phyloP scores from a whole-genome alignment of 2,888 invertebrate genomes.

The Andrena flavipes region DNA sequence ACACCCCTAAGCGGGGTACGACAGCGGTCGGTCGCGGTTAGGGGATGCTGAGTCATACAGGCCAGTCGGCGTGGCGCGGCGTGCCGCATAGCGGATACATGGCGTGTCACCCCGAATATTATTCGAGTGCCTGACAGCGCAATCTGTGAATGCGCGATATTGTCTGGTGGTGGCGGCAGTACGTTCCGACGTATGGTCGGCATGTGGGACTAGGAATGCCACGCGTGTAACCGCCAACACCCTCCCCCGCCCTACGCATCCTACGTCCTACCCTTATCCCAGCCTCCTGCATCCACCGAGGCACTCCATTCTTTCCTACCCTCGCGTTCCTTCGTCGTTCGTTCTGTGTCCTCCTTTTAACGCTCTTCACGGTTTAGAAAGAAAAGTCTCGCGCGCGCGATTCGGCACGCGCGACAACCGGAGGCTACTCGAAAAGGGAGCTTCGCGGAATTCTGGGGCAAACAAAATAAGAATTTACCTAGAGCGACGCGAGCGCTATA shows the following conservation, averaged over 20 bases:
- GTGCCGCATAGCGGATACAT: slow-evolving; percentile 72
- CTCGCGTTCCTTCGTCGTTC: neutral
- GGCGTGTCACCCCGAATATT: slow-evolving; percentile 81
- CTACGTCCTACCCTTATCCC: neutral
- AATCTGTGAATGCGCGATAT: slow-evolving; percentile 83
- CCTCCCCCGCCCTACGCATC: neutral
- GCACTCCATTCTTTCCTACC: neutral
- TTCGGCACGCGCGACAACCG: neutral
- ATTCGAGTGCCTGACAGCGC: slow-evolving; percentile 81
- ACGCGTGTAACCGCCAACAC: slow-evolving; percentile 43
- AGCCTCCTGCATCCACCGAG: neutral
- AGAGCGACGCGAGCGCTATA: slow-evolving; percentile 76
- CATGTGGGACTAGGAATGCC: slow-evolving; percentile 67
- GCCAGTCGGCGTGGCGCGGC: slow-evolving; percentile 46
- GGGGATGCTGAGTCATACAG: slow-evolving; percentile 81
- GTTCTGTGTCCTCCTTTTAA: neutral
- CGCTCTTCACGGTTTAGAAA: too few species aligned
- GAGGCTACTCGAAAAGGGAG: neutral
- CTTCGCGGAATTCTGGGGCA: slow-evolving; percentile 26
- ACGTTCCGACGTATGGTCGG: slow-evolving; percentile 57
- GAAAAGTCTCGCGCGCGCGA: neutral
- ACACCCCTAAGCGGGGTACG: slow-evolving; percentile 29
- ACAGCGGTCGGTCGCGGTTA: slow-evolving; percentile 49
- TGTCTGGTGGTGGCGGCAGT: slow-evolving; percentile 63
- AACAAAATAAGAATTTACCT: slow-evolving; percentile 64